Base-by-base conservation (phyloP, 1,140 invertebrate species). In the Calycopis cecrops region DNA sequence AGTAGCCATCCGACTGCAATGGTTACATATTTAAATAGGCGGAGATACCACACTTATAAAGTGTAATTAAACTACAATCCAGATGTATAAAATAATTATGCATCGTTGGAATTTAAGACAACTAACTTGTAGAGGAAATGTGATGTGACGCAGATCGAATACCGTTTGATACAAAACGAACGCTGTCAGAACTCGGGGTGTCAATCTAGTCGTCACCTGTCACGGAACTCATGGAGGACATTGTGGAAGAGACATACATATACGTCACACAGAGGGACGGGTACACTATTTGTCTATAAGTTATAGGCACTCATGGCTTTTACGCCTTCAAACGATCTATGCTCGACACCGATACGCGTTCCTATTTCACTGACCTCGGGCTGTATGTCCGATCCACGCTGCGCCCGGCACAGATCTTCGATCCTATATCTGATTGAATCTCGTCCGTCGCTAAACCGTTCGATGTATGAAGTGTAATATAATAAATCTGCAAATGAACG, bases 41-140 rank as follows among this genome's bases (percentile, higher is more conserved):
- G 83, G 83, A 86, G 72, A 74, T 44, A 44, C 73, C 73, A 84
- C 83, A 86, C 83, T 86, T 83, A 79, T 72, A 78, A 80, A 82
- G 83, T 86, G 80, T 82, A 85, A 82, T 86, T 81, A 86, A 82
- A 84, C 83, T 86, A 86, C 79, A 71, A 75, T 78, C 70, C 73
- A 73, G 79, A 82, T 78, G 79, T 82, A 85, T 77, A 82, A 80
- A 77, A 67, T 61, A 71, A 81, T 82, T 84, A 82, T 82, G 76
- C 80, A 84, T 82, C 72, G 64, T 28, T 28, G 21, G 6, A 28
- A 28, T 28, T 28, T 28, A 28, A 28, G 21, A 77, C 55, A 50
- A 52, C 53, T 55, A 56, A 59, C 49, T 33, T 49, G 48, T 48
- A 35, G 37, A 14, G 62, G 65, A 52, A 44, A 67, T 83, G 81